A percentile compares a stretch with the other conserved stretches of the same genome.
Conservation (phyloP, 2,888 invertebrate genomes). For the Celastrina argiolus region DNA sequence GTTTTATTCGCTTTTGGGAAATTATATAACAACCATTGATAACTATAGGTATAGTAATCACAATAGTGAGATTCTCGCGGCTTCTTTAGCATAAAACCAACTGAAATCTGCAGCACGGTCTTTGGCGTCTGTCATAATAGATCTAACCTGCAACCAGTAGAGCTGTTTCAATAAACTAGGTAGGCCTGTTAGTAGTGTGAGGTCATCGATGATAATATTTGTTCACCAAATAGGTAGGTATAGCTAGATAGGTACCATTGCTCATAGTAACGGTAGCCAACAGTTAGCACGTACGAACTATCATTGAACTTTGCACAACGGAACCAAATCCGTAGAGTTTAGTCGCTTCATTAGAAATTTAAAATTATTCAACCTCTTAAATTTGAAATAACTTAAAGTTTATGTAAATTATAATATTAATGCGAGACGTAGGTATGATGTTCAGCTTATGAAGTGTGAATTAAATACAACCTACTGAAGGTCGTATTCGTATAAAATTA, state of each 20-base stretch:
- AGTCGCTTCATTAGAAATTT: neutral
- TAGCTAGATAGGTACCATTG: neutral
- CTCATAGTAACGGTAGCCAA: conserved; percentile 13
- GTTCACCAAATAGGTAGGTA: neutral
- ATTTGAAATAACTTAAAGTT: neutral
- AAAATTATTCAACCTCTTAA: neutral
- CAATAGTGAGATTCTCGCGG: neutral
- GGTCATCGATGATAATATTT: neutral
- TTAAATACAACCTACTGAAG: neutral
- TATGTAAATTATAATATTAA: neutral
- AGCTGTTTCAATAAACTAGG: too few relatives aligned
- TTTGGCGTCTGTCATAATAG: too few relatives aligned
- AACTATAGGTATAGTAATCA: too few relatives aligned
- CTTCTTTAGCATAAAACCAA: too few relatives aligned
- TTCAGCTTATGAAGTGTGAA: neutral
- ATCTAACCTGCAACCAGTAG: too few relatives aligned
- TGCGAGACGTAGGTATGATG: neutral
- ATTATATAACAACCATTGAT: too few relatives aligned
- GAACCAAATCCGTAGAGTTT: conserved; percentile 12
- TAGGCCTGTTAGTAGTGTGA: neutral
- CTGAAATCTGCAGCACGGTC: too few relatives aligned
- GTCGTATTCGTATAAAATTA: neutral
- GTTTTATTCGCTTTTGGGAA: too few relatives aligned
- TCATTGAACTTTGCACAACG: conserved; percentile 23
- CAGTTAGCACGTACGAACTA: conserved; percentile 10